Conservation (phyloP, 2,113 vertebrate species). For the Trachemys scripta region DNA sequence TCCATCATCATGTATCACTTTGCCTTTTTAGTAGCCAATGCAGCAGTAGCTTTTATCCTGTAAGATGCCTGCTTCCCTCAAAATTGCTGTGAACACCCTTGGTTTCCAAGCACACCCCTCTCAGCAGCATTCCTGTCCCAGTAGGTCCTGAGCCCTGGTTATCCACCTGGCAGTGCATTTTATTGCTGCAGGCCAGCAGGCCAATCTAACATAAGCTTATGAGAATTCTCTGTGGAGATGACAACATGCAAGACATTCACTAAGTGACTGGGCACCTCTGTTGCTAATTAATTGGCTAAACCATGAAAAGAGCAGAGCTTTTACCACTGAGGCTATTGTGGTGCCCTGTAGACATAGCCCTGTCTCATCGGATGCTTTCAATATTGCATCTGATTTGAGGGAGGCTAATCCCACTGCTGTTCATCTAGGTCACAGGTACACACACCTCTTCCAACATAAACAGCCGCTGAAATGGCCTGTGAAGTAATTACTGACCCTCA, state of each 20-base stretch:
- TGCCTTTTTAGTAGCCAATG: slow-evolving; percentile 34
- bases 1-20: slow-evolving; percentile 27
- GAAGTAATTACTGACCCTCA: neutral
- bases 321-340: neutral
- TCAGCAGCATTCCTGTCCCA: neutral
- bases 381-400: neutral
- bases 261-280: neutral
- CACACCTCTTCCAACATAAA: neutral
- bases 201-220: neutral
- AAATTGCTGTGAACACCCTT: neutral
- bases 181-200: neutral
- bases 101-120: neutral
- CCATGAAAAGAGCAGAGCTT: neutral
- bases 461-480: neutral
- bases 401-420: neutral
- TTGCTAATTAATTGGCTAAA: neutral
- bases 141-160: neutral
- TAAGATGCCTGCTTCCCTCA: slow-evolving; percentile 33
- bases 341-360: neutral
- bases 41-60: slow-evolving; percentile 24
- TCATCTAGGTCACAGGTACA: neutral
- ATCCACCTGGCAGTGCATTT: neutral
- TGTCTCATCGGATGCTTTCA: neutral
- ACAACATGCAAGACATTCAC: neutral
- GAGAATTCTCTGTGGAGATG: neutral